A percentile compares a stretch with the other conserved stretches of the same genome.
Evolutionary conservation across 2,797 vertebrate genomes (phyloP).

Genomic region (Hippopotamyrus pictus): DNA sequence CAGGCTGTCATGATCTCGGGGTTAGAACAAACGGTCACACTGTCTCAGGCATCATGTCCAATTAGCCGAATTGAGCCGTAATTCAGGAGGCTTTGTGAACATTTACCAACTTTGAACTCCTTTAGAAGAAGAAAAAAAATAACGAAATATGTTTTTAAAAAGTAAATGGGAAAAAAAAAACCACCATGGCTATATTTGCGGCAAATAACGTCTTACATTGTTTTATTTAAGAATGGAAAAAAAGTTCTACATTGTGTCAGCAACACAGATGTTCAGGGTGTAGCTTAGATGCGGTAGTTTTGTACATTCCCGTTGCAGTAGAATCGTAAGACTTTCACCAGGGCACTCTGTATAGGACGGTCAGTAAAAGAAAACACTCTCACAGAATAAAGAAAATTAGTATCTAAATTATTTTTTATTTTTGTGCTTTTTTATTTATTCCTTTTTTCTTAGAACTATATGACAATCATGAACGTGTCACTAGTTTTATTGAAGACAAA

Average conservation of each 20-base stretch:
- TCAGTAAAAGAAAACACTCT: conserved; percentile 46
- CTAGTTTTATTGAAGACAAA: conserved; percentile 76
- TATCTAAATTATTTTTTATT: conserved; percentile 56
- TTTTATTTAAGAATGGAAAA: conserved; percentile 83
- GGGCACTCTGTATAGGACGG: conserved; percentile 93
- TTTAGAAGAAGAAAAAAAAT: conserved; percentile 63
- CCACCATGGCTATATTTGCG: conserved; percentile 86
- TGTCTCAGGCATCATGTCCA: conserved; percentile 80
- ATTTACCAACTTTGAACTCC: conserved; percentile 74
- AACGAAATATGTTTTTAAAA: conserved; percentile 48
- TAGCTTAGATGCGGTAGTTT: conserved; percentile 99
- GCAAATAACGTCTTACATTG: conserved; percentile 83
- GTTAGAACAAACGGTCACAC: conserved; percentile 56
- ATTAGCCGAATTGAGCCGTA: conserved; percentile 59
- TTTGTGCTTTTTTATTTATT: conserved; percentile 59
- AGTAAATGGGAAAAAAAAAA: conserved; percentile 55
- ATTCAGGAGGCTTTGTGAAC: conserved; percentile 65
- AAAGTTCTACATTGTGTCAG: conserved; percentile 84
- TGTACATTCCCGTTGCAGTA: conserved; percentile 98
- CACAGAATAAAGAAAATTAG: conserved; percentile 58
- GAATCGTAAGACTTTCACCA: conserved; percentile 95
- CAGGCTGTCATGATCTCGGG: conserved; percentile 17
- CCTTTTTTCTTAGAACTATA: conserved; percentile 77
- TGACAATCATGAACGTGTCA: conserved; percentile 99
- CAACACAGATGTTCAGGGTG: conserved; percentile 96